Percentiles rank a stretch among this genome's conserved stretches.
Conservation (phyloP, 1,140 invertebrate genomes). For the Calliphora vicina region DNA sequence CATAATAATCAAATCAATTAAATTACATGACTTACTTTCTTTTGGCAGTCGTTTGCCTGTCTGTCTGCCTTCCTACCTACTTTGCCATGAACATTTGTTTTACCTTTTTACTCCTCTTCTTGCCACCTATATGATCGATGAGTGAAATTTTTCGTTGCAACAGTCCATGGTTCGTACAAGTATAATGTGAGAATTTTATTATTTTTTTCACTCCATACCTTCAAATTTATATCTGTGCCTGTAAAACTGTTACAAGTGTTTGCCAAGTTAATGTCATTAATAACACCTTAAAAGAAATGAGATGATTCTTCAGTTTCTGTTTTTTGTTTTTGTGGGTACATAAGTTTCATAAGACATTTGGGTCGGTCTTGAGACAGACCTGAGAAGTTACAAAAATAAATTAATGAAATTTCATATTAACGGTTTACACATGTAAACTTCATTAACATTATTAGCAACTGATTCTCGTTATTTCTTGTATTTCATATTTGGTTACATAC, state of each 20-base stretch:
- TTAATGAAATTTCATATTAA: background rate
- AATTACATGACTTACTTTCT: background rate
- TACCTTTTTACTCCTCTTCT: background rate
- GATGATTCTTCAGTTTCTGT: background rate
- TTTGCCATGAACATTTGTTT: background rate
- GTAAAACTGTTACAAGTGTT: slow-evolving; percentile 18
- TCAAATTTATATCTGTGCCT: background rate
- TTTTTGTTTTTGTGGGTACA: background rate
- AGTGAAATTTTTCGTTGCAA: slow-evolving; percentile 22
- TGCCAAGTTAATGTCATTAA: slow-evolving; percentile 23
- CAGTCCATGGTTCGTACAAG: background rate
- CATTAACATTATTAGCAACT: background rate
- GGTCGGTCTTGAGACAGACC: background rate
- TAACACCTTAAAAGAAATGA: slow-evolving; percentile 12
- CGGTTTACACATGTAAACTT: background rate
- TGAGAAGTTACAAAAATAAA: background rate
- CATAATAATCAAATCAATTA: background rate
- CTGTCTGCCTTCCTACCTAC: background rate
- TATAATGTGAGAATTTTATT: background rate
- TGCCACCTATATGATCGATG: slow-evolving; percentile 2
- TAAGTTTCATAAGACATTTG: background rate
- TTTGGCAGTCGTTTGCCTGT: background rate
- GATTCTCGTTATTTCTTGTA: background rate
- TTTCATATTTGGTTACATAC: background rate
- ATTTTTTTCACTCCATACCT: too few species aligned